Conservation (phyloP, 2,113 vertebrate genomes). For the Pelvicachromis taeniatus region DNA sequence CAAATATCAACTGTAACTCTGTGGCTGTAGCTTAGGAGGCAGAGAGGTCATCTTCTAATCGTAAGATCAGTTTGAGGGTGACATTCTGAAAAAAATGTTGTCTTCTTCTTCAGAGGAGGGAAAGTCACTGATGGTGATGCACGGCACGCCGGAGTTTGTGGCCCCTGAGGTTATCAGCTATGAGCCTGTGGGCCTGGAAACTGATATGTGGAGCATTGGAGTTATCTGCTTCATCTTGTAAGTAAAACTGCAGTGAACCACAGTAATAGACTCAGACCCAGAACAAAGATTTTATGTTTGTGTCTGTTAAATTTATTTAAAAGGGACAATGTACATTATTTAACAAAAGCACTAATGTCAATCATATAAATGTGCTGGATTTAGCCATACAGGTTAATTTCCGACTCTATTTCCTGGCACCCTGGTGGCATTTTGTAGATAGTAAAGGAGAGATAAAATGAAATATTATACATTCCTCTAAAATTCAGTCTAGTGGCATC, state of each 20-base stretch:
- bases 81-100: neutral
- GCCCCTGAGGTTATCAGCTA: constrained; percentile 84
- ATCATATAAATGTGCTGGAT: too few relatives aligned
- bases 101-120: constrained; percentile 60
- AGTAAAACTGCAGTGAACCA: constrained; percentile 25
- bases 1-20: neutral
- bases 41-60: neutral
- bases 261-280: neutral
- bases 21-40: neutral
- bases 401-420: neutral
- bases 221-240: constrained; percentile 87
- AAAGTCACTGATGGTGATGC: constrained; percentile 75
- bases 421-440: neutral
- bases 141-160: constrained; percentile 85
- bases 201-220: constrained; percentile 87
- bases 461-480: neutral
- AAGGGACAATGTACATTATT: neutral
- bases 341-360: neutral
- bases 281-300: neutral
- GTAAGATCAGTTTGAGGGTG: neutral
- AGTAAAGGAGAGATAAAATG: too few relatives aligned
- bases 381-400: too few relatives aligned
- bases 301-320: neutral
- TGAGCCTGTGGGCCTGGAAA: constrained; percentile 76
- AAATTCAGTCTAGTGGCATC: neutral